Evolutionary conservation across 2,113 vertebrate species (phyloP), one percentile per base, ranked within the genome.

Genomic region (Noctilio leporinus): DNA sequence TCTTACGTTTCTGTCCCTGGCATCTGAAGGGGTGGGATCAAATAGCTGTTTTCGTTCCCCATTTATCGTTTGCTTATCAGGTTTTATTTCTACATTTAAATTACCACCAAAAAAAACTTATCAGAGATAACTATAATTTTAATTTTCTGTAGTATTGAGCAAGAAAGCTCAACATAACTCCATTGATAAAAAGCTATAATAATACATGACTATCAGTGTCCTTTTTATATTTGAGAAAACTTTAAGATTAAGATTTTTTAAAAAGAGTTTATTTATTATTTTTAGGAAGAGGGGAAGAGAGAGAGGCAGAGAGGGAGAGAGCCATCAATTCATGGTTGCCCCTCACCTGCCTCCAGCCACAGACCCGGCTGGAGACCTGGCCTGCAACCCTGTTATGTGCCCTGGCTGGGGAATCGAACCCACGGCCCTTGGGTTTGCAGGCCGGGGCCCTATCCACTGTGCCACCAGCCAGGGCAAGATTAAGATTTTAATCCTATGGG

Each of bases 231-330:
- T 24, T 93, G 16, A 91, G 65, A 89, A 22, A 19, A 82, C 96
- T 96, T 82, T 7, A 95, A 83, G 94, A 94, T 81, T 90, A 96
- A 7, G 24, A 9, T 2, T 75, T 91, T 93, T n/a, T n/a, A n/a
- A n/a, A n/a, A n/a, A n/a, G n/a, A n/a, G n/a, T n/a, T n/a, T n/a
- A n/a, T n/a, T n/a, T n/a, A n/a, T n/a, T n/a, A n/a, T n/a, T n/a
- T n/a, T n/a, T n/a, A n/a, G n/a, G n/a, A n/a, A n/a, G n/a, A n/a
- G n/a, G n/a, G n/a, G n/a, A n/a, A n/a, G n/a, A n/a, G n/a, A n/a
- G n/a, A n/a, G n/a, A n/a, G n/a, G n/a, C n/a, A n/a, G n/a, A n/a
- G n/a, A n/a, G n/a, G n/a, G n/a, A n/a, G n/a, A n/a, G n/a, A n/a
- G n/a, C n/a, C n/a, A n/a, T n/a, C n/a, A n/a, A n/a, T n/a, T n/a